Evolutionary conservation across 1,140 invertebrate species (phyloP).

Genomic region (Dinoponera quadriceps): DNA sequence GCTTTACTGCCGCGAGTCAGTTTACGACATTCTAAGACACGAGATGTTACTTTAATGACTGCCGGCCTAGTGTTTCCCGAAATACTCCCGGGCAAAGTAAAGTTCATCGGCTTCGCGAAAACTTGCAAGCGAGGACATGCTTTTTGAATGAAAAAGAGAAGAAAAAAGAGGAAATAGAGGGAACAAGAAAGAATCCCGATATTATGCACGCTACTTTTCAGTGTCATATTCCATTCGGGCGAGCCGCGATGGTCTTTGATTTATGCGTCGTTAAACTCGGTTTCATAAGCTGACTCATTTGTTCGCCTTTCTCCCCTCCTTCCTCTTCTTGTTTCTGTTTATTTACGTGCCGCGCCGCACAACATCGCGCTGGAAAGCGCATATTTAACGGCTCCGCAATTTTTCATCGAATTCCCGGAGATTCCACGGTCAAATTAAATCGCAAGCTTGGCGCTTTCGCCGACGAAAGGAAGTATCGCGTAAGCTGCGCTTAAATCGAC

Average conservation of each 20-base stretch:
- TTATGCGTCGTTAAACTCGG: neutral
- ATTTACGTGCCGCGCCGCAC: neutral
- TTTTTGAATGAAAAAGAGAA: neutral
- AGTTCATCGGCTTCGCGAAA: neutral
- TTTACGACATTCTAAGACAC: slow-evolving; percentile 2
- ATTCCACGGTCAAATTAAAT: slow-evolving; percentile 11
- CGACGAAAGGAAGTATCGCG: neutral
- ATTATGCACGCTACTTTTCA: neutral
- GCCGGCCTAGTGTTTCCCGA: neutral
- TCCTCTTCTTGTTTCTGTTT: neutral
- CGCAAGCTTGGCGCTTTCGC: neutral
- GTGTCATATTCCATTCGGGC: neutral
- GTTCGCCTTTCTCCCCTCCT: neutral
- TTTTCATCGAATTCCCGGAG: slow-evolving; percentile 6
- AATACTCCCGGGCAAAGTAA: neutral
- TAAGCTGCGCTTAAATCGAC: slow-evolving; percentile 14
- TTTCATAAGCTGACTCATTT: neutral
- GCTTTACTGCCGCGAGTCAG: neutral
- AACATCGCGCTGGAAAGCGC: neutral
- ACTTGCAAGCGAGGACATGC: neutral
- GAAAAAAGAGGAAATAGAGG: no score
- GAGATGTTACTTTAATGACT: neutral
- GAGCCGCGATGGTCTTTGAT: neutral
- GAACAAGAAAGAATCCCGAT: neutral
- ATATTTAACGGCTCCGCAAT: neutral